Evolutionary conservation across 2,113 vertebrate species (phyloP).

Genomic region (Tupaia chinensis): DNA sequence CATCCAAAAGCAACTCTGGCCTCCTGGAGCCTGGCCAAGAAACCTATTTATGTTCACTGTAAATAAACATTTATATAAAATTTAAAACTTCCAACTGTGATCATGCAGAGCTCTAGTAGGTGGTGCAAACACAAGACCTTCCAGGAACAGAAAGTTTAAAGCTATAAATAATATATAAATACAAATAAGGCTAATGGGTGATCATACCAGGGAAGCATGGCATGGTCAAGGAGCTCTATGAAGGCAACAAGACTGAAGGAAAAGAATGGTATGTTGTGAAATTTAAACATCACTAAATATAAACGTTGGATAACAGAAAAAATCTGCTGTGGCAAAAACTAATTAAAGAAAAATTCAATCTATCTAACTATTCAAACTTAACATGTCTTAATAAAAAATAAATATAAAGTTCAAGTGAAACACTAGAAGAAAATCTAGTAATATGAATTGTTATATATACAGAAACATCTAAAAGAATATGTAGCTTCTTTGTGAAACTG

Average conservation of each 20-base stretch:
- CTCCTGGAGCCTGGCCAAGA: neutral
- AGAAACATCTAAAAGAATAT: neutral
- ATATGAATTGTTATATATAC: neutral
- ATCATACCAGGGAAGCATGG: neutral
- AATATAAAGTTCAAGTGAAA: slow-evolving; percentile 26
- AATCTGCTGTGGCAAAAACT: neutral
- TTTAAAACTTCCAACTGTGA: slow-evolving; percentile 23
- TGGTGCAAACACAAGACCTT: neutral
- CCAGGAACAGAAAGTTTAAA: neutral
- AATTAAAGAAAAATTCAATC: neutral
- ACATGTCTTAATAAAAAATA: neutral
- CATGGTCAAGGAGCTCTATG: neutral
- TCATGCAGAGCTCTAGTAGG: neutral
- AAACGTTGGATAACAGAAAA: neutral
- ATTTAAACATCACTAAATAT: neutral
- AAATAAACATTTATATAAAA: slow-evolving; percentile 36
- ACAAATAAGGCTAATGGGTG: too few relatives aligned
- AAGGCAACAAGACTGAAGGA: neutral
- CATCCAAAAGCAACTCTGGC: slow-evolving; percentile 32
- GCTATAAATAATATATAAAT: neutral
- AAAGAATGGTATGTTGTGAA: neutral
- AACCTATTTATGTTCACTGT: neutral
- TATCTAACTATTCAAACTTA: neutral
- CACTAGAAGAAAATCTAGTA: slow-evolving; percentile 7
- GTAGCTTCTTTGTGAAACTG: neutral